Conservation (phyloP, 2,113 vertebrate species). For the Brienomyrus brachyistius region DNA sequence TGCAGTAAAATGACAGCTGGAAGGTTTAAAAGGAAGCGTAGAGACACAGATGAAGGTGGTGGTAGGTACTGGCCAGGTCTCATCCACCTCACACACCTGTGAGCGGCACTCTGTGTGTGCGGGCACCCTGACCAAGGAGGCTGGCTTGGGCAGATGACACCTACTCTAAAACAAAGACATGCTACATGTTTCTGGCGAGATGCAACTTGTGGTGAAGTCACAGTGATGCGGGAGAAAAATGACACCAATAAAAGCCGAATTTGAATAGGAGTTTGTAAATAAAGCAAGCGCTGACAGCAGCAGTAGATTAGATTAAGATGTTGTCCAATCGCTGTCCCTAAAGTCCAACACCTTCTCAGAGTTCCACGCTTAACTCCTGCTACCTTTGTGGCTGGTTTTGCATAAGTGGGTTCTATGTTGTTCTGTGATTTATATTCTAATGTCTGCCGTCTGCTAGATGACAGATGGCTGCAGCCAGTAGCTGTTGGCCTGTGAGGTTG, state of each 20-base stretch:
- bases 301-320: constrained; percentile 16
- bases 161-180: neutral
- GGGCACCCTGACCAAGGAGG: neutral
- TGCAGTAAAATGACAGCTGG: neutral
- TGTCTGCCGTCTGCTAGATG: constrained; percentile 7
- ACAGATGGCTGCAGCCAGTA: neutral
- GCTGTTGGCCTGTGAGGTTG: neutral
- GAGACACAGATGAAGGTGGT: neutral
- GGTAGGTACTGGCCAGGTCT: neutral
- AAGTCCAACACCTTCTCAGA: neutral
- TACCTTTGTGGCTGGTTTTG: constrained; percentile 12
- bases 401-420: neutral
- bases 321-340: neutral
- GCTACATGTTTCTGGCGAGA: neutral
- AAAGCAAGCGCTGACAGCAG: neutral
- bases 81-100: neutral
- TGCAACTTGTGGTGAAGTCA: neutral
- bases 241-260: constrained; percentile 9
- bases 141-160: neutral
- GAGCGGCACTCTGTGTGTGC: neutral
- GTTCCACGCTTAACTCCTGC: neutral
- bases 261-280: neutral
- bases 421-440: constrained; percentile 18
- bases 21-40: neutral
- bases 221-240: neutral